A percentile compares a stretch with the other conserved stretches of the same genome.
Evolutionary conservation across 2,113 vertebrate species (phyloP).

Genomic region (Scophthalmus maximus): DNA sequence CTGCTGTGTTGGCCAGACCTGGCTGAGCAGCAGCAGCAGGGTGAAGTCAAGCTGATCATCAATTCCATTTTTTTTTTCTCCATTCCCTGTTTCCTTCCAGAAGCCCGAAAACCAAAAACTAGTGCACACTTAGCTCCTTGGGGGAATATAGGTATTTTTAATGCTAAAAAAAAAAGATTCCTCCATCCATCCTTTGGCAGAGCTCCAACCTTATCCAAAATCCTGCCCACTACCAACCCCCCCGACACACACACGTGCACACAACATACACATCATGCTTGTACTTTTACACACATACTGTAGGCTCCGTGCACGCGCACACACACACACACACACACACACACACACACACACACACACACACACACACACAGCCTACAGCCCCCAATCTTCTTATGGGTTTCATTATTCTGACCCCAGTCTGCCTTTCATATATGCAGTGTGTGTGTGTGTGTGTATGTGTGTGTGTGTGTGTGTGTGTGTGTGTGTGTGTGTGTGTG

Average conservation of each 20-base stretch:
- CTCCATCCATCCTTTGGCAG: conserved; percentile 68
- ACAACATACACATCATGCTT: conserved; percentile 44
- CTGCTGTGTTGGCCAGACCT: conserved; percentile 71
- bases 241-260: conserved; percentile 42
- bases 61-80: conserved; percentile 64
- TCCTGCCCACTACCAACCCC: conserved; percentile 49
- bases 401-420: conserved; percentile 77
- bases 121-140: conserved; percentile 51
- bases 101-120: conserved; percentile 45
- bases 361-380: conserved; percentile 56
- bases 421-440: conserved; percentile 66
- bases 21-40: conserved; percentile 73
- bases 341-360: conserved; percentile 14
- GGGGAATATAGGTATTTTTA: conserved; percentile 75
- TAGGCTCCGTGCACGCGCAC: conserved; percentile 11
- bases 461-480: conserved; percentile 26
- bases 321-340: conserved; percentile 48
- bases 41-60: conserved; percentile 76
- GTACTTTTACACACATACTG: conserved; percentile 30
- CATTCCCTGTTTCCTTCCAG: conserved; percentile 52
- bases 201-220: conserved; percentile 71
- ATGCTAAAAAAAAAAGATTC: conserved; percentile 50
- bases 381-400: conserved; percentile 66
- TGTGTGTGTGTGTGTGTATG: conserved; percentile 10
- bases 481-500: conserved; percentile 2